A percentile compares a stretch with the other conserved stretches of the same genome.
Evolutionary conservation across 2,888 invertebrate species (phyloP).

Genomic region (Abrostola tripartita): DNA sequence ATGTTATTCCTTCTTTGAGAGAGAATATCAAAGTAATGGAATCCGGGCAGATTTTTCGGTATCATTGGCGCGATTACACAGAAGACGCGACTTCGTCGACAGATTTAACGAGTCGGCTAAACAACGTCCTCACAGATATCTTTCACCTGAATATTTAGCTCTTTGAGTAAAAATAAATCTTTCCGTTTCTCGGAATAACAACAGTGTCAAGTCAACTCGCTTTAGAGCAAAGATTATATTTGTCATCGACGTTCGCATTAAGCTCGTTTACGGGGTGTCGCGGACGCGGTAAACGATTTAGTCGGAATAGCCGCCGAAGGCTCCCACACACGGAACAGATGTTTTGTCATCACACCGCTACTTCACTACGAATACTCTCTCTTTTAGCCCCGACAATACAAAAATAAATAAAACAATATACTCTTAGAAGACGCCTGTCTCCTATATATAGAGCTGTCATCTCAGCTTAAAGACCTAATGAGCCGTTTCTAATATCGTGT

Average conservation of each 20-base stretch:
- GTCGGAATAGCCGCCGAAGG: slow-evolving; percentile 69
- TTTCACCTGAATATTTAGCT: slow-evolving; percentile 88
- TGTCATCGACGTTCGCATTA: slow-evolving; percentile 84
- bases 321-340: slow-evolving; percentile 78
- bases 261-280: slow-evolving; percentile 81
- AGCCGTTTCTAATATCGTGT: slow-evolving; percentile 84
- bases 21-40: slow-evolving; percentile 80
- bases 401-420: slow-evolving; percentile 76
- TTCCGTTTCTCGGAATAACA: slow-evolving; percentile 85
- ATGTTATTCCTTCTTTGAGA: slow-evolving; percentile 82
- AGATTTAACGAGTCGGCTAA: slow-evolving; percentile 83
- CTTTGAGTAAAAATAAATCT: slow-evolving; percentile 87
- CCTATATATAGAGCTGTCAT: slow-evolving; percentile 86
- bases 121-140: slow-evolving; percentile 84
- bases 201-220: slow-evolving; percentile 84
- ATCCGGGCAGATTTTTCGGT: slow-evolving; percentile 82
- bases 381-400: slow-evolving; percentile 69
- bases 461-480: slow-evolving; percentile 85
- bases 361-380: slow-evolving; percentile 70
- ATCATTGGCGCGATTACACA: slow-evolving; percentile 87
- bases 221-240: slow-evolving; percentile 87
- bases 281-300: slow-evolving; percentile 80
- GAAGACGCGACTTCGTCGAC: slow-evolving; percentile 75
- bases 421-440: slow-evolving; percentile 68
- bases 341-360: slow-evolving; percentile 78